Conservation (phyloP, 2,797 vertebrate species). For the Gambelia wislizenii region DNA sequence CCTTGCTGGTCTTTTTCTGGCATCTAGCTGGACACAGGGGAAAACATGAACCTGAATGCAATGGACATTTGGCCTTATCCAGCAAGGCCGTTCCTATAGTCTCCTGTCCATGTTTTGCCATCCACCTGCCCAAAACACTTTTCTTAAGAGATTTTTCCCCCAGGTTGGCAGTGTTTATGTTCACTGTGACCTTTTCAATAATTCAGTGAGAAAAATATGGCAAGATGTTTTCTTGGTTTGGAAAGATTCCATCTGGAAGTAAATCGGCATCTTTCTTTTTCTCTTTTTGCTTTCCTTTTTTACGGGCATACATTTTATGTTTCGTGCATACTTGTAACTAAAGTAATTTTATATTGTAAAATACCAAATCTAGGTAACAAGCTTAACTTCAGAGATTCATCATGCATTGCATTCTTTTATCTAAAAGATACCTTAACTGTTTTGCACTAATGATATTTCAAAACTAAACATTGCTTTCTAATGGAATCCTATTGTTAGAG, state of each 20-base stretch:
- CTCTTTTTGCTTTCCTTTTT: background rate
- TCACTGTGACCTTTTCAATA: background rate
- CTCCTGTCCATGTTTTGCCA: background rate
- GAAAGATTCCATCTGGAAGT: background rate
- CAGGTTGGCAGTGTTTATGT: background rate
- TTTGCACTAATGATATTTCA: conserved; percentile 44
- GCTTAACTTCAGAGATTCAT: conserved; percentile 39
- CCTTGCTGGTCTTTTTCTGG: background rate
- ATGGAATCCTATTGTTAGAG: conserved; percentile 34
- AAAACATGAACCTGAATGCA: background rate
- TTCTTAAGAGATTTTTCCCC: no score
- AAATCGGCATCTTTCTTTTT: background rate
- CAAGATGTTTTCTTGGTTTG: background rate
- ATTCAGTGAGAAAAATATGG: background rate
- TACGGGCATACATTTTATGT: background rate
- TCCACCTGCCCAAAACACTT: background rate
- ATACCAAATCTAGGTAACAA: conserved; percentile 44
- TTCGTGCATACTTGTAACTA: background rate
- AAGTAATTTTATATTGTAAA: conserved; percentile 30
- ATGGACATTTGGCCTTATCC: background rate
- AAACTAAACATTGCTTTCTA: conserved; percentile 6
- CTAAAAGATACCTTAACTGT: conserved; percentile 51
- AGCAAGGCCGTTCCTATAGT: no score
- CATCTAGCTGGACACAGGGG: background rate
- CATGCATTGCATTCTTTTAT: conserved; percentile 44